Base-by-base conservation (phyloP, 2,797 vertebrate genomes). In the Trachurus trachurus region DNA sequence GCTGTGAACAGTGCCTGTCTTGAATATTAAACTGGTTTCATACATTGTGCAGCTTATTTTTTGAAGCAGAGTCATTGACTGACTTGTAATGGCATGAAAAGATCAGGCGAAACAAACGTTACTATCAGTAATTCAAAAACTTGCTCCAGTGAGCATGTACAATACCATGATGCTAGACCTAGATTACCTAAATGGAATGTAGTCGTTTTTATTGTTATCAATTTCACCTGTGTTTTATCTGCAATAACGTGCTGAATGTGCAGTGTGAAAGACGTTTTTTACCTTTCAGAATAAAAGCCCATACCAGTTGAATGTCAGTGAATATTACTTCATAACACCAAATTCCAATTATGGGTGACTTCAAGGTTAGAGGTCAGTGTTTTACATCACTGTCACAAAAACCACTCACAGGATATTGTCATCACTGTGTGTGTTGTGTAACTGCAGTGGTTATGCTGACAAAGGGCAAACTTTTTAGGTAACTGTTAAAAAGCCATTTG, bases 151-250 rank as follows among this genome's bases (percentile, higher is more conserved):
- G 31, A 5, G 5, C 56, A 47, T 39, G 31, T 12, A 31, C 47
- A 60, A 21, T 6, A 21, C 31, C 37, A 29, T 19, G 12, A 7
- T 17, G 16, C 34, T 16, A n/a, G 12, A 19, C 40, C 9, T 3
- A 21, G 57, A 39, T 76, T 52, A 70, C 8, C 50, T 42, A 17
- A 63, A 71, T 63, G 69, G 56, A 70, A 69, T 50, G 47, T 49
- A 34, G 45, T 34, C 0, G 10, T 34, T 62, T 70, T 17, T 69
- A 67, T 62, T 63, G 19, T 58, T 56, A 22, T 29, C 16, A 44
- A 7, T 62, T 49, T 56, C 58, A 57, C 53, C 16, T 47, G 61
- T 63, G 61, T 16, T 44, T 44, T 44, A 15, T 15, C 42, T 44
- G 42, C 42, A 44, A 44, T 39, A 22, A 39, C 6, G 5, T 9